Conservation (phyloP, 23 tunicate species). For the Styela plicata region DNA sequence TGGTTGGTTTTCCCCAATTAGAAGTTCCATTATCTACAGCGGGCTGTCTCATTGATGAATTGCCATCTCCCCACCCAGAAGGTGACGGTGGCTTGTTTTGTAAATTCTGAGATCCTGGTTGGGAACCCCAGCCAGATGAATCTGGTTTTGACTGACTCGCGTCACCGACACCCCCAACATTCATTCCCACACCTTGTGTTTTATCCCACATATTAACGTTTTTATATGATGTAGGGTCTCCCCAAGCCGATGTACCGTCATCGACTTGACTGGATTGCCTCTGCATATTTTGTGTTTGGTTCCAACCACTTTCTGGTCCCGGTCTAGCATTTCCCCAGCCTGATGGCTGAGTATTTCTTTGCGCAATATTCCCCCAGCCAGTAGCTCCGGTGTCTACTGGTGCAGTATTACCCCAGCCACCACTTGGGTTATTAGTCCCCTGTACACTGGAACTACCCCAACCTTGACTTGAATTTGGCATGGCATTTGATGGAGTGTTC, state of each 20-base stretch:
- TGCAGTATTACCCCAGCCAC: conserved; percentile 34
- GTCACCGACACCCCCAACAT: conserved; percentile 9
- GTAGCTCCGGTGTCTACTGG: background rate
- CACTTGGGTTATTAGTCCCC: background rate
- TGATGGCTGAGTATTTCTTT: conserved; percentile 19
- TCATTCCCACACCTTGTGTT: conserved; percentile 6
- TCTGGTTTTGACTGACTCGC: conserved; percentile 41
- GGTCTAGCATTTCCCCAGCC: conserved; percentile 40
- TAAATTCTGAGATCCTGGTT: conserved; percentile 30
- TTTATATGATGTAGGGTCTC: conserved; percentile 71
- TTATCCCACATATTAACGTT: conserved; percentile 90
- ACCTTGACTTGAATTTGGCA: conserved; percentile 22
- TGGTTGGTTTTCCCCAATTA: conserved; percentile 57
- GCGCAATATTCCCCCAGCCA: conserved; percentile 14
- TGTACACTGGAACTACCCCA: conserved; percentile 51
- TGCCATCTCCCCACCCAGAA: conserved; percentile 63
- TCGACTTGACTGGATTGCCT: conserved; percentile 59
- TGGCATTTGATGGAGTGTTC: conserved; percentile 30
- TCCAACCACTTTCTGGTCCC: conserved; percentile 23
- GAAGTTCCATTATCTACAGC: conserved; percentile 59
- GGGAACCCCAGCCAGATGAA: conserved; percentile 79
- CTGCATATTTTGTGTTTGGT: conserved; percentile 14
- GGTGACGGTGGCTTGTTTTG: conserved; percentile 61
- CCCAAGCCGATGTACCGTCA: conserved; percentile 93
- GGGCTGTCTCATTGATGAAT: conserved; percentile 34